phyloP scores from a whole-genome alignment of 1,140 invertebrate species.

The Euwallacea similis region DNA sequence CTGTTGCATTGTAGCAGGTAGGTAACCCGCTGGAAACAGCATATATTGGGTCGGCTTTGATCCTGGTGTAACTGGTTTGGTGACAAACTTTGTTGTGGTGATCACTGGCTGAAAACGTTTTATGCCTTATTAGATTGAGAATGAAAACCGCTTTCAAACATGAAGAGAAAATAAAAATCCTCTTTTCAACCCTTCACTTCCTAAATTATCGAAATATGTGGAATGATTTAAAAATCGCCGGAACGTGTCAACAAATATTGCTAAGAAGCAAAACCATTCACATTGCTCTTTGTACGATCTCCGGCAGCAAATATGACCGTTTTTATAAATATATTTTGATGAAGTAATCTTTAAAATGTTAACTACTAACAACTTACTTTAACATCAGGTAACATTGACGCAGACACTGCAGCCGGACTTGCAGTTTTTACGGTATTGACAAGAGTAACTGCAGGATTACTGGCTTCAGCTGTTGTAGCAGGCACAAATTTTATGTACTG shows the following conservation, averaged over 20 bases:
- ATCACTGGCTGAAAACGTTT: constrained; percentile 28
- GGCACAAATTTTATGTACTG: constrained; percentile 74
- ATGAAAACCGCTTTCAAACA: too few relatives aligned
- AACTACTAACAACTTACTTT: neutral
- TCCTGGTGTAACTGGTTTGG: constrained; percentile 35
- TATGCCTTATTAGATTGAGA: too few relatives aligned
- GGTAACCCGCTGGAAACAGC: constrained; percentile 40
- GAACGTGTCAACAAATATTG: too few relatives aligned
- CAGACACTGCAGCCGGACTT: neutral
- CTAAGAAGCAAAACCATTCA: too few relatives aligned
- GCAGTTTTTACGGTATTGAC: constrained; percentile 36
- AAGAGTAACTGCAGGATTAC: constrained; percentile 49
- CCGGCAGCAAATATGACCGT: too few relatives aligned
- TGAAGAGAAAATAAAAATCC: too few relatives aligned
- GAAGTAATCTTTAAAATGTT: too few relatives aligned
- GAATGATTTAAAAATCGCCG: too few relatives aligned
- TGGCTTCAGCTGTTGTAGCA: constrained; percentile 56
- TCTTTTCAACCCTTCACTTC: too few relatives aligned
- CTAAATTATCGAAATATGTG: too few relatives aligned
- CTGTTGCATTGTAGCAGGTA: constrained; percentile 23
- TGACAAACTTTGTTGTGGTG: constrained; percentile 33
- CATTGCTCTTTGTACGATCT: too few relatives aligned
- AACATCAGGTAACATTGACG: neutral
- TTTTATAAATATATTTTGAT: too few relatives aligned
- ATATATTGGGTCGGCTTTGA: constrained; percentile 40